Evolutionary conservation across 2,797 vertebrate species (phyloP), one percentile per base, ranked within the genome.

Genomic region (Sebastes itinus): DNA sequence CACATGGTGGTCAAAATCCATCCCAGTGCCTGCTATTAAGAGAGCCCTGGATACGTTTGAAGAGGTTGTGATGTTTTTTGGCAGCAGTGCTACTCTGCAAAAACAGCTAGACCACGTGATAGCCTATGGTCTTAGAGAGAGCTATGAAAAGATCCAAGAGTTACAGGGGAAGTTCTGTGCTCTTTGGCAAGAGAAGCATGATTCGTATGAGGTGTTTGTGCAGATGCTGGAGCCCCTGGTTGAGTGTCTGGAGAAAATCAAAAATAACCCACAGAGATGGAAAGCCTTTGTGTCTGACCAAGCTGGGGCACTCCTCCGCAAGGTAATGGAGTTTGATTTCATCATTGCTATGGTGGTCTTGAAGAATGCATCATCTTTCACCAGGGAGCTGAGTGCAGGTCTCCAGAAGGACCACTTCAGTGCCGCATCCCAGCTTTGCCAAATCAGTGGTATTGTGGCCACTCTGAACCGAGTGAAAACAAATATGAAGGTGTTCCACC

Each of bases 401-500:
- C 93, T 97, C 9, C 96, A 97, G 90, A 96, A 96, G 84, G 96
- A 96, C 76, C 96, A 97, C 78, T 96, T 96, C 72, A 96, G 93
- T 7, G 94, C 95, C 1, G 95, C 96, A 1, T 96, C 96, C 5
- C 96, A 97, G 66, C 95, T 97, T 56, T 96, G 95, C 89, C 96
- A 97, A 83, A 96, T 96, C 78, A 90, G 86, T 33, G 96, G 96
- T 13, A 96, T 97, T 16, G 93, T 96, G 80, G 94, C 95, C 71
- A 95, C 96, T 0, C 92, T 97, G 52, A 96, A 94, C 84, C 70
- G 96, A 78, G 95, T 97, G 14, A 97, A 97, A 82, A 97, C 96
- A 10, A 96, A 95, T 55, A 96, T 97, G 83, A 97, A 97, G 76
- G 94, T 97, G 59, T 97, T 97, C 67, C 96, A 97, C 84, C 96